These are phyloP conservation scores for Drosophila emarginata DNA, from an alignment of 2,888 invertebrate species.

Conservation along the genomic window DNA sequence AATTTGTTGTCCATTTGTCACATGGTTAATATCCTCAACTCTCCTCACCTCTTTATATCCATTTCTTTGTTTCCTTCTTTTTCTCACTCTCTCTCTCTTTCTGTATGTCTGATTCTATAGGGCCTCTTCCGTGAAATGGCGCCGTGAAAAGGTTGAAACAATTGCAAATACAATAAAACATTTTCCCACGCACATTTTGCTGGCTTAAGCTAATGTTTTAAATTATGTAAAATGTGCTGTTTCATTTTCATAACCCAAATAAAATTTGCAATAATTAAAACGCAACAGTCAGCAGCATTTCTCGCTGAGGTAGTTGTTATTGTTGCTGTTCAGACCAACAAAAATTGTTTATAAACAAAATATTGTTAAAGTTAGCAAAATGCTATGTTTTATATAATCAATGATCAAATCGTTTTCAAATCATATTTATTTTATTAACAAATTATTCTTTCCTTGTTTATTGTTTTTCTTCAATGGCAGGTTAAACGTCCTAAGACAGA, in stretches of 20 bases:
- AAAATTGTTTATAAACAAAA: conserved; percentile 69
- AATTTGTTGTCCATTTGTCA: conserved; percentile 53
- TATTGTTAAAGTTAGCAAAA: conserved; percentile 9
- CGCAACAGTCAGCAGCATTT: conserved; percentile 28
- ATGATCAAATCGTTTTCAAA: neutral
- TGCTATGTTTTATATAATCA: neutral
- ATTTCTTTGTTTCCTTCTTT: neutral
- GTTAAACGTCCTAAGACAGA: conserved; percentile 88
- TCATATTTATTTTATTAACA: conserved; percentile 32
- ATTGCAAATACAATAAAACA: conserved; percentile 49
- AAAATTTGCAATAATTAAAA: conserved; percentile 22
- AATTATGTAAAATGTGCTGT: conserved; percentile 73
- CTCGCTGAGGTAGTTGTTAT: conserved; percentile 50
- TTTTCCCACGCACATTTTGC: conserved; percentile 64
- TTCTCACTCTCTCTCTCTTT: neutral
- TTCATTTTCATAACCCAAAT: conserved; percentile 53
- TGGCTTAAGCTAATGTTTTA: conserved; percentile 35
- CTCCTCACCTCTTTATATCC: neutral
- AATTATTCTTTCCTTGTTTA: neutral
- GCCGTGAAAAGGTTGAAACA: conserved; percentile 37
- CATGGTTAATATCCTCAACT: conserved; percentile 14
- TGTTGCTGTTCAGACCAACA: conserved; percentile 17
- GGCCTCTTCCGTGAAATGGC: conserved; percentile 30
- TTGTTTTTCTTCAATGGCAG: conserved; percentile 83
- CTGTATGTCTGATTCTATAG: neutral